These are phyloP conservation scores for Kryptolebias marmoratus DNA, from an alignment of 2,113 vertebrate genomes.

Conservation along the genomic window DNA sequence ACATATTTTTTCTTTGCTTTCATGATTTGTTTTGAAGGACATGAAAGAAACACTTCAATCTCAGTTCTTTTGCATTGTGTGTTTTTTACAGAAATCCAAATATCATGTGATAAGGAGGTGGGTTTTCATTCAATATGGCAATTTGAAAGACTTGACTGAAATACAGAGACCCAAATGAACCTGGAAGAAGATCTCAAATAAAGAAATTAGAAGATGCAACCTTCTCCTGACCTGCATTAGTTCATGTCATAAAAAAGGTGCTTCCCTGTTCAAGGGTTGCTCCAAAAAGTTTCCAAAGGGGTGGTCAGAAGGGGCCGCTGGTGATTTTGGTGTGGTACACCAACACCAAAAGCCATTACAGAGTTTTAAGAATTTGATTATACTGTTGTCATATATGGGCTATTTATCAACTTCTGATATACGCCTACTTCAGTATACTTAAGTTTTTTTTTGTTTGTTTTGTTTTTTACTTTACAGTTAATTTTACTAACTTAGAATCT, in stretches of 20 bases:
- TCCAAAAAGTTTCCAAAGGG: not conserved
- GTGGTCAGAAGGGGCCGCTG: not conserved
- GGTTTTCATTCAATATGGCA: constrained; percentile 29
- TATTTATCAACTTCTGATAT: too few species aligned
- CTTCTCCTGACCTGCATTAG: not conserved
- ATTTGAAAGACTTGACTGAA: constrained; percentile 28
- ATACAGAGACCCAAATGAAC: constrained; percentile 30
- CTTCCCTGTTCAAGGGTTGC: too few species aligned
- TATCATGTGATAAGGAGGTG: constrained; percentile 33
- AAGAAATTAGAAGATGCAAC: constrained; percentile 10
- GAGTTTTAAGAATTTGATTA: too few species aligned
- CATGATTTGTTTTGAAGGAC: constrained; percentile 11
- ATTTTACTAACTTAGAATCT: too few species aligned
- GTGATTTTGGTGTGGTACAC: too few species aligned
- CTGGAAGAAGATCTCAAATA: constrained; percentile 4
- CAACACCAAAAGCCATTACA: too few species aligned
- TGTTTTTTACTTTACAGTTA: too few species aligned
- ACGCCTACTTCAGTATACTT: too few species aligned
- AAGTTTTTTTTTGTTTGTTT: too few species aligned
- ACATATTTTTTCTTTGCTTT: not conserved
- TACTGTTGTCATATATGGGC: too few species aligned
- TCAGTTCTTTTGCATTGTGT: constrained; percentile 28
- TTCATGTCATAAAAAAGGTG: not conserved
- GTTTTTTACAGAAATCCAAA: constrained; percentile 50
- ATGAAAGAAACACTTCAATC: constrained; percentile 14